Conservation (phyloP, 1,140 invertebrate genomes). For the Plectrocnemia conspersa region DNA sequence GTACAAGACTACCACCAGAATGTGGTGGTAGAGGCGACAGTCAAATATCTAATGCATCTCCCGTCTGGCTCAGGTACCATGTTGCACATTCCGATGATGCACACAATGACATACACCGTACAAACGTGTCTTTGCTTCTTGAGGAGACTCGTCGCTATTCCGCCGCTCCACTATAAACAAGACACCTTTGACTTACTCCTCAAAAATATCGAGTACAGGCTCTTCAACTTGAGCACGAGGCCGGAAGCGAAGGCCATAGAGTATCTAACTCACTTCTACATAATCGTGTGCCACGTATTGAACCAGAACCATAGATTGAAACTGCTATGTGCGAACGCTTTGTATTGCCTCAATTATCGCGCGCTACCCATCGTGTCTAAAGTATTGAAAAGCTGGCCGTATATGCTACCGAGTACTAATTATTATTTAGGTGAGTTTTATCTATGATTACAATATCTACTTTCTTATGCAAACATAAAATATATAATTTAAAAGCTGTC, state of each 20-base stretch:
- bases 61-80: neutral
- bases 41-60: constrained; percentile 19
- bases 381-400: constrained; percentile 45
- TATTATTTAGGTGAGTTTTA: constrained; percentile 41
- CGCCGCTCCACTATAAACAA: constrained; percentile 24
- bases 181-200: constrained; percentile 36
- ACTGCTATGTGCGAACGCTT: constrained; percentile 45
- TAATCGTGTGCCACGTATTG: constrained; percentile 42
- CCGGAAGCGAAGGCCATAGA: constrained; percentile 42
- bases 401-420: constrained; percentile 43
- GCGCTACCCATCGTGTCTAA: constrained; percentile 42
- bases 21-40: constrained; percentile 15
- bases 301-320: constrained; percentile 41
- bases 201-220: constrained; percentile 41
- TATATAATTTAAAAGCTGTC: neutral
- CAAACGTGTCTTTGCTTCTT: constrained; percentile 17
- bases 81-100: constrained; percentile 2
- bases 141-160: constrained; percentile 12
- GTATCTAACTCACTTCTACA: constrained; percentile 45
- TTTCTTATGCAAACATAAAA: neutral
- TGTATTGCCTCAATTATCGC: constrained; percentile 48
- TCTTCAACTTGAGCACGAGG: constrained; percentile 43
- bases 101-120: constrained; percentile 11
- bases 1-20: constrained; percentile 10
- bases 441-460: neutral